Evolutionary conservation across 1,140 invertebrate species (phyloP).

Genomic region (Argopecten irradians): DNA sequence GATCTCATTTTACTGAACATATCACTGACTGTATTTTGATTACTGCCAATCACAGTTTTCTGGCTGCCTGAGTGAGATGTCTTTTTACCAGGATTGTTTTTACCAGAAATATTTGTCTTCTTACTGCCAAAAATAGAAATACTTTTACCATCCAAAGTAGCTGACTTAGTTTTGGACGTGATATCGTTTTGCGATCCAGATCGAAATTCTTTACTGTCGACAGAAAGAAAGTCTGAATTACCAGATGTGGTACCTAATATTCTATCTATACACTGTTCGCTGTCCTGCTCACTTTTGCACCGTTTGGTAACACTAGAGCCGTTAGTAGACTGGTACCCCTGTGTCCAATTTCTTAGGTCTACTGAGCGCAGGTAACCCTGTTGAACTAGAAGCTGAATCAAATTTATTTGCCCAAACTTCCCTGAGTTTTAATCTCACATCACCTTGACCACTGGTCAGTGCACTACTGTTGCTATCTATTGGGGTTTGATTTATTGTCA

Average conservation of each 20-base stretch:
- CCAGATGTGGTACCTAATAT: background rate
- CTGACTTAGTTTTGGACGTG: background rate
- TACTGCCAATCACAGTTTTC: background rate
- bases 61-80: background rate
- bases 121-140: background rate
- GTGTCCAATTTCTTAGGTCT: constrained; percentile 24
- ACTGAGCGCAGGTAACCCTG: background rate
- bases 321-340: constrained; percentile 28
- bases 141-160: background rate
- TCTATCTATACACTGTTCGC: background rate
- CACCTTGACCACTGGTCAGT: background rate
- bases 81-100: background rate
- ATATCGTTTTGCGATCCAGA: constrained; percentile 27
- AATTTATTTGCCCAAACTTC: constrained; percentile 38
- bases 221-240: background rate
- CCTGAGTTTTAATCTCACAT: constrained; percentile 38
- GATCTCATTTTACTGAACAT: constrained; percentile 11
- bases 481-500: background rate
- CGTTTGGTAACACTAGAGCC: background rate
- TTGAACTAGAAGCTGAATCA: background rate
- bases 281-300: constrained; percentile 5
- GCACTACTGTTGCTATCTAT: background rate
- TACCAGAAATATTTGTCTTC: background rate
- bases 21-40: background rate
- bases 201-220: constrained; percentile 6